Base-by-base conservation (phyloP, 92 coral and sea anemone species). In the Palythoa heliodiscus region DNA sequence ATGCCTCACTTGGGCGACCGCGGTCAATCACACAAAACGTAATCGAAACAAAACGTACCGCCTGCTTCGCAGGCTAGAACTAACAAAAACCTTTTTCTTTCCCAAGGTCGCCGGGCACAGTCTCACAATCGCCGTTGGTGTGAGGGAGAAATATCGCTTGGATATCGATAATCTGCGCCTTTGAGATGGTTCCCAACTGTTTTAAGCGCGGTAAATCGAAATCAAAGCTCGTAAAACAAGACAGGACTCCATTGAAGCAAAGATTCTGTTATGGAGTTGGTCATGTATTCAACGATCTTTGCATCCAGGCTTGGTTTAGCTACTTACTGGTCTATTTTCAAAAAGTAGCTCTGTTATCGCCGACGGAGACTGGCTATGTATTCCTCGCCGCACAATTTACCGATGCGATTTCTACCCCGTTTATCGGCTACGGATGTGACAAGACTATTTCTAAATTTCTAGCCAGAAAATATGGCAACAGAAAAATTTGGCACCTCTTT, bases 291-390 rank as follows among this genome's bases (percentile, higher is more conserved):
- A 94, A 94, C 87, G 98, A 94, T 73, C 91, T 94, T 17, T 94
- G 98, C 68, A 94, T 94, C 52, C 98, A 94, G 77, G 93, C 98
- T 67, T 94, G 98, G 98, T 94, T 92, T 38, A 94, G 95, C 82
- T 94, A 94, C 53, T 87, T 91, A 10, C 82, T 94, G n/a, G 88
- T 94, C 64, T 94, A 92, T 82, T 94, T 90, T 87, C 93, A 87
- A 77, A 94, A 94, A 90, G 93, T 94, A 29, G 82, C 89, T 7
- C 77, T 89, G 67, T 85, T 94, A 8, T 88, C 95, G 6, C 89
- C 98, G 5, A 83, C 82, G 5, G 89, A 91, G 37, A 90, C 92
- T n/a, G 98, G 98, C 5, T 92, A 92, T 47, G 74, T 94, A 20
- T 92, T 94, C 23, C 92, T 94, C n/a, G 91, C 89, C 1, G 90